Percentiles rank a stretch among this genome's conserved stretches.
Evolutionary conservation across 2,797 vertebrate species (phyloP).

Genomic region (Crocodylus rhombifer): DNA sequence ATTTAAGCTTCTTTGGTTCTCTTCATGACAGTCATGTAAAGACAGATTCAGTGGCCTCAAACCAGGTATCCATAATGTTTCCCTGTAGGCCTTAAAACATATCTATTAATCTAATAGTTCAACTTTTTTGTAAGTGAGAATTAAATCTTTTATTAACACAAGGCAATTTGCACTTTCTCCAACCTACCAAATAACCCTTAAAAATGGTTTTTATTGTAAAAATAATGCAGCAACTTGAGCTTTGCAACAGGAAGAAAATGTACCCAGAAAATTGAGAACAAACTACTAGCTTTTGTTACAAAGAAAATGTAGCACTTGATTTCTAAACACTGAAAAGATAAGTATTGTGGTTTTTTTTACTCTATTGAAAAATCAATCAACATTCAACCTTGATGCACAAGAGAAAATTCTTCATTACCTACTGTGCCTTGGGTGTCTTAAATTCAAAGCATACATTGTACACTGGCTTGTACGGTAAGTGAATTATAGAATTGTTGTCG

Average conservation of each 20-base stretch:
- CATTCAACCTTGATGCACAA: conserved; percentile 49
- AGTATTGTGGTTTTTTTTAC: background rate
- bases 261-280: conserved; percentile 30
- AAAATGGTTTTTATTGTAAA: conserved; percentile 28
- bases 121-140: background rate
- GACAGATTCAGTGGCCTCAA: no score
- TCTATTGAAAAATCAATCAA: background rate
- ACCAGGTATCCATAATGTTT: no score
- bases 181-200: background rate
- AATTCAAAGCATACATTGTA: background rate
- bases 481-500: background rate
- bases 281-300: conserved; percentile 28
- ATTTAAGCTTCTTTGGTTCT: no score
- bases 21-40: no score
- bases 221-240: conserved; percentile 43
- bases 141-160: background rate
- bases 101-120: background rate
- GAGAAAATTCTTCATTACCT: conserved; percentile 23
- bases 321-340: conserved; percentile 63
- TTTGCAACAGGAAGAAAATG: conserved; percentile 50
- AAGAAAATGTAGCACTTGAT: conserved; percentile 34
- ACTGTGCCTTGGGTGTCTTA: conserved; percentile 24
- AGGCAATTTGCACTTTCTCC: background rate
- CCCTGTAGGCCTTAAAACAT: no score
- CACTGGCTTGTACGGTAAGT: background rate